phyloP scores from a whole-genome alignment of 2,888 invertebrate species.

The Melanargia galathea region DNA sequence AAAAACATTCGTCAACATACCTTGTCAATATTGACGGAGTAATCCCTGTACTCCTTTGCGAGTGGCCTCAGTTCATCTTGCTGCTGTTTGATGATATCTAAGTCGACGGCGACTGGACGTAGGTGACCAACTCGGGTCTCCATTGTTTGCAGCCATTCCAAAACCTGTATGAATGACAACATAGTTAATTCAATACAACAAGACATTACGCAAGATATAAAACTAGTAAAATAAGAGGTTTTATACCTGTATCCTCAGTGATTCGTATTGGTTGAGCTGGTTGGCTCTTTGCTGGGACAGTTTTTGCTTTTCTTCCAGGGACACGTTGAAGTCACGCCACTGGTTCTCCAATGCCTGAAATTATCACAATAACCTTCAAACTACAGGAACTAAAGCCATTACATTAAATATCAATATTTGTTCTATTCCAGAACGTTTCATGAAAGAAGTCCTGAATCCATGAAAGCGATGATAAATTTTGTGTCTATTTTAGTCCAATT shows the following conservation, averaged over 20 bases:
- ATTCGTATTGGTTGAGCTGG: conserved; percentile 93
- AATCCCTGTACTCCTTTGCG: conserved; percentile 94
- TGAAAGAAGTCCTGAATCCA: no score
- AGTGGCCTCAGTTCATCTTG: conserved; percentile 92
- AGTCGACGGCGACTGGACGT: conserved; percentile 93
- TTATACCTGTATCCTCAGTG: conserved; percentile 87
- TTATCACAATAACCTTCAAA: conserved; percentile 5
- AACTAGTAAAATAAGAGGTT: background rate
- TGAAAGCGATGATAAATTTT: no score
- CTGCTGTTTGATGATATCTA: conserved; percentile 92
- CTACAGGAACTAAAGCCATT: background rate
- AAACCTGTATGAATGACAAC: conserved; percentile 67
- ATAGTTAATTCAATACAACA: no score
- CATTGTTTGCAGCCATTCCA: conserved; percentile 92
- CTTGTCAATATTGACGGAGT: conserved; percentile 92
- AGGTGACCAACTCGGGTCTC: conserved; percentile 89
- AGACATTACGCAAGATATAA: no score
- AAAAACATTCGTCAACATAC: conserved; percentile 49
- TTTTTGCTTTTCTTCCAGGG: conserved; percentile 92
- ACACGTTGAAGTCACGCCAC: conserved; percentile 93
- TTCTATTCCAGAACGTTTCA: no score
- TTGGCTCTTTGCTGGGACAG: conserved; percentile 92
- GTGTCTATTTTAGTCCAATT: no score
- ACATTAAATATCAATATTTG: no score
- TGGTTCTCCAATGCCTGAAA: conserved; percentile 87